A percentile compares a stretch with the other conserved stretches of the same genome.
These are phyloP conservation scores for Aegithalos caudatus DNA, from an alignment of 2,113 vertebrate genomes.

Conservation along the genomic window DNA sequence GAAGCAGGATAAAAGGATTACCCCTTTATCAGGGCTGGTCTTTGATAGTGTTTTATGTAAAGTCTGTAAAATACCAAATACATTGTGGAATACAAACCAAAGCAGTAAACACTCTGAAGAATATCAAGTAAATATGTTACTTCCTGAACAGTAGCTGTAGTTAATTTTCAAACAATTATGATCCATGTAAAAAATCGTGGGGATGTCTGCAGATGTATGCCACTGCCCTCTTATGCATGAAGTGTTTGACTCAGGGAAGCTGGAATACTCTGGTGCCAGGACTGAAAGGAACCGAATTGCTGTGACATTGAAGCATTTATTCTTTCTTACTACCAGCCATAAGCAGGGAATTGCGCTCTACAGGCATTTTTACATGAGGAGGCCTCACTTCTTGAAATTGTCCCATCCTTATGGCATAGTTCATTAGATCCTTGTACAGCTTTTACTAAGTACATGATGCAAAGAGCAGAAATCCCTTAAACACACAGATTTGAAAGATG, in stretches of 20 bases:
- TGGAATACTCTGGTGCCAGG: background rate
- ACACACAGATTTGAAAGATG: background rate
- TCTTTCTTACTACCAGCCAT: background rate
- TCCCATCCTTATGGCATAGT: background rate
- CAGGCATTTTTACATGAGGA: fast-evolving
- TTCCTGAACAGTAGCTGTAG: background rate
- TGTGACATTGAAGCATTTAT: background rate
- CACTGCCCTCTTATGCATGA: background rate
- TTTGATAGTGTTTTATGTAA: slow-evolving; percentile 17
- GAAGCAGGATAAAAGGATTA: background rate
- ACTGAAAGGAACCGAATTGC: background rate
- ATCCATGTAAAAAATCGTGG: background rate
- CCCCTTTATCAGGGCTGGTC: background rate
- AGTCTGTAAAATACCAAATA: slow-evolving; percentile 1
- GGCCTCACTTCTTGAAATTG: background rate
- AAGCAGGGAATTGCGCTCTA: background rate
- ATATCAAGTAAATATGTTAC: background rate
- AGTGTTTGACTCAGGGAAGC: background rate
- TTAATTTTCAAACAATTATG: slow-evolving; percentile 31
- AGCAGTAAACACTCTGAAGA: background rate
- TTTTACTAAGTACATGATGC: background rate
- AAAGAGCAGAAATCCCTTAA: background rate
- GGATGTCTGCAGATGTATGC: background rate
- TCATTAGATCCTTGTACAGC: background rate
- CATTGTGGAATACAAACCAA: background rate